These are phyloP conservation scores for Eumeta japonica DNA, from an alignment of 1,140 invertebrate species.

Conservation along the genomic window DNA sequence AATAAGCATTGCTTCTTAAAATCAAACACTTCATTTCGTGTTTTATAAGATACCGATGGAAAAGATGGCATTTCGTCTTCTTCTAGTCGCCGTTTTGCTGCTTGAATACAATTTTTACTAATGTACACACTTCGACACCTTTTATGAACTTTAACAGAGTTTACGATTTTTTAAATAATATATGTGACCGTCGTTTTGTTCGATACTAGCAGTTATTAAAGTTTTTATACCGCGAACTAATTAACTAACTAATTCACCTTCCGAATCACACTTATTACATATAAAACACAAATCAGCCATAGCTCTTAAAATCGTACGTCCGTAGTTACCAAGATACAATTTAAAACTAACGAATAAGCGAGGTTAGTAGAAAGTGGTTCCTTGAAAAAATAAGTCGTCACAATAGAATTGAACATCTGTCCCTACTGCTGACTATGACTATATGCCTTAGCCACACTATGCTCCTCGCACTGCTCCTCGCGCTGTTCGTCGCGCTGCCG, in stretches of 20 bases:
- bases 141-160: slow-evolving; percentile 15
- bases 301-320: slow-evolving; percentile 13
- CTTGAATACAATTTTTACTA: slow-evolving; percentile 17
- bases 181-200: slow-evolving; percentile 12
- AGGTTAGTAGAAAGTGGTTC: slow-evolving; percentile 1
- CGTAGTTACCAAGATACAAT: slow-evolving; percentile 13
- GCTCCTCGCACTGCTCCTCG: too few species aligned
- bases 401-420: slow-evolving; percentile 1
- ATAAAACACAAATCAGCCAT: slow-evolving; percentile 12
- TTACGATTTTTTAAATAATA: slow-evolving; percentile 6
- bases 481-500: too few species aligned
- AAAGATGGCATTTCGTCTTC: slow-evolving; percentile 10
- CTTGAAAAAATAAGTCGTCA: not conserved
- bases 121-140: slow-evolving; percentile 15
- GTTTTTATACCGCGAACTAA: slow-evolving; percentile 11
- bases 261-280: slow-evolving; percentile 11
- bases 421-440: too few species aligned
- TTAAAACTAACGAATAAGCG: slow-evolving; percentile 8
- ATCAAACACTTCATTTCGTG: slow-evolving; percentile 10
- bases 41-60: slow-evolving; percentile 2
- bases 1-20: slow-evolving; percentile 13
- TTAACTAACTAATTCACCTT: slow-evolving; percentile 9
- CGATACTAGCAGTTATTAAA: slow-evolving; percentile 11
- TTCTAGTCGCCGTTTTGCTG: slow-evolving; percentile 13
- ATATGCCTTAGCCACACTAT: too few species aligned